Evolutionary conservation across 1,140 invertebrate species (phyloP).

Genomic region (Brachionus sp.): DNA sequence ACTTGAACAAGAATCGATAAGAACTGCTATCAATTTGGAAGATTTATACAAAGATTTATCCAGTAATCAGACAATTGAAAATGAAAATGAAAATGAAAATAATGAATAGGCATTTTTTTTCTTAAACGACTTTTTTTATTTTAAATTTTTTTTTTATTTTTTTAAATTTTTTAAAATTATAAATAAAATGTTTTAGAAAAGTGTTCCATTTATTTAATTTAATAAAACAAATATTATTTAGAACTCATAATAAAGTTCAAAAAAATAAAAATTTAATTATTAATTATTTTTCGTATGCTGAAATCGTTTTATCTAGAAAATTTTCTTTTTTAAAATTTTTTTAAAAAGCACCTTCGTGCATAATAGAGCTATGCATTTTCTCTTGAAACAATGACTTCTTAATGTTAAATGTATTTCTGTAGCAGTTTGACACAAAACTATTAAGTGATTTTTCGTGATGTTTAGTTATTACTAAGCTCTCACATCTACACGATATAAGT

Average conservation of each 20-base stretch:
- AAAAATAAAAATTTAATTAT: too few relatives aligned
- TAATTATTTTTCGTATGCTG: too few relatives aligned
- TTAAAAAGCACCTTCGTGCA: too few relatives aligned
- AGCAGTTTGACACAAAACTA: too few relatives aligned
- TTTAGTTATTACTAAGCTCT: too few relatives aligned
- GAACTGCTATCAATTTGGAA: neutral
- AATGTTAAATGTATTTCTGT: too few relatives aligned
- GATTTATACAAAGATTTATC: constrained; percentile 1
- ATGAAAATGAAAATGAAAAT: neutral
- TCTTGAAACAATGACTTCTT: too few relatives aligned
- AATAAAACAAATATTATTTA: neutral
- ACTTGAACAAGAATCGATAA: neutral
- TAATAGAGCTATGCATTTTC: too few relatives aligned
- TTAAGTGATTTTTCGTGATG: too few relatives aligned
- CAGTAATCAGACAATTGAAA: neutral
- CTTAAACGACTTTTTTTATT: neutral
- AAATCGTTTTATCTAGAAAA: too few relatives aligned
- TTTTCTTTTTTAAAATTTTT: too few relatives aligned
- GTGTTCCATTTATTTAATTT: neutral
- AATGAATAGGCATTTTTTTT: constrained; percentile 8
- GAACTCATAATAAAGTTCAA: neutral
- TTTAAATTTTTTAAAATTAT: constrained; percentile 33
- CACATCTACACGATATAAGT: too few relatives aligned
- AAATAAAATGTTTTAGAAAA: neutral
- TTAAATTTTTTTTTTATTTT: constrained; percentile 32